Evolutionary conservation across 1,140 invertebrate species (phyloP).

Genomic region (Cyclina sinensis): DNA sequence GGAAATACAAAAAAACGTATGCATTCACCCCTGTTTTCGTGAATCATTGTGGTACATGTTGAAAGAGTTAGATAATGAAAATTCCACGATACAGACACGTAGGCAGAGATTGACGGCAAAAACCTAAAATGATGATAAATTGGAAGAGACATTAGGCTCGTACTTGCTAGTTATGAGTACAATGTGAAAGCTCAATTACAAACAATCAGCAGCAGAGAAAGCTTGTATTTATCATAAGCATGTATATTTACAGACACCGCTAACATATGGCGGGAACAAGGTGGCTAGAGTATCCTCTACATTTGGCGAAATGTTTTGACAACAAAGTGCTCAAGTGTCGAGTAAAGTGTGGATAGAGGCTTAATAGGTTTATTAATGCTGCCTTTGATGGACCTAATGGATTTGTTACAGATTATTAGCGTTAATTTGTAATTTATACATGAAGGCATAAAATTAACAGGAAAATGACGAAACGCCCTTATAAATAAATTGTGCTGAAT

Average conservation of each 20-base stretch:
- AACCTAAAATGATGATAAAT: not conserved
- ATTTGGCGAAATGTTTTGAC: slow-evolving; percentile 10
- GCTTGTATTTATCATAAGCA: not conserved
- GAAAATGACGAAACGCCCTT: no score
- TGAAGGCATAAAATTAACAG: no score
- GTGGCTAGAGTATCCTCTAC: not conserved
- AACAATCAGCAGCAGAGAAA: slow-evolving; percentile 1
- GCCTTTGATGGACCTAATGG: not conserved
- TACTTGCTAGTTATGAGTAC: slow-evolving; percentile 1
- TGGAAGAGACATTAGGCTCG: not conserved
- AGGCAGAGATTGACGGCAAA: not conserved
- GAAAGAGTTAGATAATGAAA: not conserved
- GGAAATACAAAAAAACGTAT: no score
- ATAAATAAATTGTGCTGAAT: no score
- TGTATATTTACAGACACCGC: not conserved
- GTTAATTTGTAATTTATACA: no score
- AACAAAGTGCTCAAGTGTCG: not conserved
- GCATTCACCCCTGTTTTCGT: not conserved
- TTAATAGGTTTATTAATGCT: not conserved
- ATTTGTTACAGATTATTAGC: no score
- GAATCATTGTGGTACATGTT: not conserved
- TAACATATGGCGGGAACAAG: slow-evolving; percentile 22
- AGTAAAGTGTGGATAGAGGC: not conserved
- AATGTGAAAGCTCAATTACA: slow-evolving; percentile 40
- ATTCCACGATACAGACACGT: slow-evolving; percentile 1